Evolutionary conservation across 2,113 vertebrate genomes (phyloP), one percentile per base, ranked within the genome.

Genomic region (Eulacestoma nigropectus): DNA sequence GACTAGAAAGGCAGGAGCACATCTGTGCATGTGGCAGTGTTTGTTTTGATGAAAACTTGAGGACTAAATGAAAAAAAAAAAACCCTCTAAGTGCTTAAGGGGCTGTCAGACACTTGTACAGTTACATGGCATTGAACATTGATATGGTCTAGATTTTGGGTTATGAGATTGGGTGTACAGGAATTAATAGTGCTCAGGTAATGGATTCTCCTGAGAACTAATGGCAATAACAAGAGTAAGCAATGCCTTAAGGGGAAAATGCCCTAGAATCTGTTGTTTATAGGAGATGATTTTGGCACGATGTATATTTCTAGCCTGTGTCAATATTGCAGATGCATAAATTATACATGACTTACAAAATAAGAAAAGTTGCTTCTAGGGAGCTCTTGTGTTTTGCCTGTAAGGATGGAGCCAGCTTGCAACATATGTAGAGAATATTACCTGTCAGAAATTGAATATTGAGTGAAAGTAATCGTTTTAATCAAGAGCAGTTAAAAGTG

Each of bases 381-480:
- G 63, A 90, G 42, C 74, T 83, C 30, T 62, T 93, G 42, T 88
- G 64, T 87, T 87, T 87, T 94, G 83, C 77, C 89, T 93, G 67
- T 67, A 79, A 96, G 63, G 67, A 74, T 32, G 55, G 41, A 80
- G 59, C 21, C 42, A 81, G 52, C 30, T 52, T 78, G 85, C 65
- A 81, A 68, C 30, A 41, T 49, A 37, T 59, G 23, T 56, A 70
- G 72, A 55, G 60, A 90, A 60, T 76, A 88, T 93, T 79, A 89
- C 64, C 62, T 94, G 68, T 96, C 74, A 93, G 89, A 84, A 95
- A 91, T 69, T 64, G 75, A 89, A 78, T 92, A 91, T 79, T 91
- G 90, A 93, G 70, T 81, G 64, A 81, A 95, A 93, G 53, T 88
- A 82, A 91, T 92, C 0, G 2, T 91, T 96, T 85, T 91, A 93